Conservation (phyloP, 2,888 invertebrate species). For the Icerya purchasi region DNA sequence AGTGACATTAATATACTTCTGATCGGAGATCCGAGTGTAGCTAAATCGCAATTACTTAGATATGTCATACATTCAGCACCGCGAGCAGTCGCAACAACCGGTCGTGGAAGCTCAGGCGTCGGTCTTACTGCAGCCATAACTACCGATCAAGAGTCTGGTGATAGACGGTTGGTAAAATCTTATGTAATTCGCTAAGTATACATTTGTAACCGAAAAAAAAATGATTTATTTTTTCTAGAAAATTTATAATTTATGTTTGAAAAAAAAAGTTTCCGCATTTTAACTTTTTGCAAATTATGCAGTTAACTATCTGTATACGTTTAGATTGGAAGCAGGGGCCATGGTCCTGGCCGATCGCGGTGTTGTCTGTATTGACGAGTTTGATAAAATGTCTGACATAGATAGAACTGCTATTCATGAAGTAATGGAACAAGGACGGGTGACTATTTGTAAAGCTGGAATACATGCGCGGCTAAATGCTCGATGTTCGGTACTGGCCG, state of each 20-base stretch:
- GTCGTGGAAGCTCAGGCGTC: constrained; percentile 92
- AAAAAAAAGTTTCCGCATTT: neutral
- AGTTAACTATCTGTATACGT: too few relatives aligned
- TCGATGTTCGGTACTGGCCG: constrained; percentile 89
- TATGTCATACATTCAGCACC: constrained; percentile 90
- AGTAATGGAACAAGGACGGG: constrained; percentile 96
- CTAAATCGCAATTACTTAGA: constrained; percentile 84
- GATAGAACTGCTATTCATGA: constrained; percentile 98
- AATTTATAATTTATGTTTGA: neutral
- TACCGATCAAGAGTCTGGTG: constrained; percentile 81
- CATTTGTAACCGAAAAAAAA: too few relatives aligned
- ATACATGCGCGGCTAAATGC: constrained; percentile 96
- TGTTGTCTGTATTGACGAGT: constrained; percentile 92
- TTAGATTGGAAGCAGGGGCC: constrained; percentile 83
- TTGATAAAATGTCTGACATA: constrained; percentile 98
- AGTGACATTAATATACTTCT: constrained; percentile 71
- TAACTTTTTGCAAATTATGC: neutral
- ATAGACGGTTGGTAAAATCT: constrained; percentile 35
- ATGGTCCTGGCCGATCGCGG: constrained; percentile 99
- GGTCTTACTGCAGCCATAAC: constrained; percentile 97
- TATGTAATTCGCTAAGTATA: too few relatives aligned
- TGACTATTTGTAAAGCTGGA: constrained; percentile 96
- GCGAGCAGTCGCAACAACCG: constrained; percentile 88
- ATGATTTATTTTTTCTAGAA: too few relatives aligned
- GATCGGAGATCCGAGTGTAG: constrained; percentile 97